Percentiles rank a stretch among this genome's conserved stretches.
These are phyloP conservation scores for Alitta virens DNA, from an alignment of 2,888 invertebrate species.

Conservation along the genomic window DNA sequence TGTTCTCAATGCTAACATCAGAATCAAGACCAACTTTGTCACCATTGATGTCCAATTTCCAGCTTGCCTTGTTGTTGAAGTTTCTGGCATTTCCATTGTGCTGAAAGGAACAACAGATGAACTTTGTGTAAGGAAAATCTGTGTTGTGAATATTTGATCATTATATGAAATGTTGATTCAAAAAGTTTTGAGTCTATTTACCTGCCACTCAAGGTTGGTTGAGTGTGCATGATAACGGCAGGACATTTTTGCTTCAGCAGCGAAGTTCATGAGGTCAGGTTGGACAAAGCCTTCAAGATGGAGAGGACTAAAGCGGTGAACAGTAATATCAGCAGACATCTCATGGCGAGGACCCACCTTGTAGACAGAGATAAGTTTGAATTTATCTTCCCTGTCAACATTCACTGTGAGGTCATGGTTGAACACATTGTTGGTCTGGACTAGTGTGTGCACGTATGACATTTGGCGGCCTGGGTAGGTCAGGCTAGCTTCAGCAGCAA, in stretches of 20 bases:
- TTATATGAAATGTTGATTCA: too few species aligned
- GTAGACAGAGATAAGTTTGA: background rate
- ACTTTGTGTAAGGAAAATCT: background rate
- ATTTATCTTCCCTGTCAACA: background rate
- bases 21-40: background rate
- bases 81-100: background rate
- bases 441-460: conserved; percentile 3
- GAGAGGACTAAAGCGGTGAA: background rate
- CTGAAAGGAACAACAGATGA: background rate
- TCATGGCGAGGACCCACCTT: conserved; percentile 9
- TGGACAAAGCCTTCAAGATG: background rate
- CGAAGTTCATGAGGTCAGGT: conserved; percentile 10
- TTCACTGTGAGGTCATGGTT: conserved; percentile 3
- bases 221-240: conserved; percentile 3
- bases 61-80: background rate
- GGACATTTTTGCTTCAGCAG: background rate
- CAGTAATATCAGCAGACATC: conserved; percentile 1
- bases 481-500: background rate
- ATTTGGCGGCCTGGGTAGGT: background rate
- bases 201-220: background rate
- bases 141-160: background rate
- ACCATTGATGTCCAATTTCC: background rate
- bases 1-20: background rate
- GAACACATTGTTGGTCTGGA: conserved; percentile 1
- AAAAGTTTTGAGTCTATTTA: background rate